Base-by-base conservation (phyloP, 2,797 vertebrate species). In the Miichthys miiuy region DNA sequence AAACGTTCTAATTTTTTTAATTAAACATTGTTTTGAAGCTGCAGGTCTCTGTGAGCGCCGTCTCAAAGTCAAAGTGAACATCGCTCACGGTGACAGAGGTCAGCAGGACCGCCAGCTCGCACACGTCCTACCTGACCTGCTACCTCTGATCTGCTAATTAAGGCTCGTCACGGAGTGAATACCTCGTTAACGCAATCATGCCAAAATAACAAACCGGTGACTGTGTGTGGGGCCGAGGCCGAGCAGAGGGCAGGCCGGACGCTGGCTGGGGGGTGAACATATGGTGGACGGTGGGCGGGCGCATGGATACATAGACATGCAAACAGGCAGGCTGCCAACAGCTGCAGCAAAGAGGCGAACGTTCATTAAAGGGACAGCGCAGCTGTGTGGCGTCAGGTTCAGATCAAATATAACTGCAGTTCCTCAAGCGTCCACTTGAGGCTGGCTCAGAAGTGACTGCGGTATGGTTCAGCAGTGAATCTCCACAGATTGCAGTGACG, bases 181-280 rank as follows among this genome's bases (percentile, higher is more conserved):
- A 34, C 20, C 62, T 78, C 78, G 76, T 87, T 84, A 75, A 75
- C 68, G 54, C 75, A 60, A 60, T 77, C 69, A 87, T 55, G 51
- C 23, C 51, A 34, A 67, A 77, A 47, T 63, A 75, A 75, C 2
- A 17, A 55, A 61, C 7, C 4, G 57, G 50, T 38, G 62, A 20
- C 55, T 4, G 23, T 44, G 68, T 55, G 79, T 81, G 72, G 61
- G 79, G 41, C 44, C 51, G 54, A 9, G 34, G 46, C 63, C 4
- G 27, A 60, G 50, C 72, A 14, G 69, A 68, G 75, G 62, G 67
- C 79, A 55, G 46, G 23, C 17, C 0, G n/a, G 61, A 63, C n/a
- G n/a, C n/a, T n/a, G n/a, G n/a, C n/a, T n/a, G n/a, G n/a, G n/a
- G n/a, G n/a, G n/a, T n/a, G n/a, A n/a, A n/a, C n/a, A n/a, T n/a